These are phyloP conservation scores for Papilio xuthus DNA, from an alignment of 1,140 invertebrate genomes.

Conservation along the genomic window DNA sequence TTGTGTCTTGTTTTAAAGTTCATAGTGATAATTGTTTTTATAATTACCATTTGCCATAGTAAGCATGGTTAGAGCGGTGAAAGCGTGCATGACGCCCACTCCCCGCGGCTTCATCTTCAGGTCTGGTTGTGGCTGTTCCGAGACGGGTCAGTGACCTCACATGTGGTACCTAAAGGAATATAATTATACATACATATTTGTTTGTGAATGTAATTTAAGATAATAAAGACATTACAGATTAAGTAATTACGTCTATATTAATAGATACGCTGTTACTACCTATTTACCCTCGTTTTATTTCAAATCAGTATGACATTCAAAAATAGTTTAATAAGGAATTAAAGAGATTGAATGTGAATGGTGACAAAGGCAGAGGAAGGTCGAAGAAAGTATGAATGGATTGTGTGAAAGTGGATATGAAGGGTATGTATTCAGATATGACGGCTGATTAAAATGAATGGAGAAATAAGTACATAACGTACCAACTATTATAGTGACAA, in stretches of 20 bases:
- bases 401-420: no score
- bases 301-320: no score
- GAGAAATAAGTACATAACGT: no score
- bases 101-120: constrained; percentile 79
- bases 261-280: neutral
- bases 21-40: neutral
- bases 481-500: no score
- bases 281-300: no score
- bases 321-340: no score
- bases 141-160: constrained; percentile 64
- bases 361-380: no score
- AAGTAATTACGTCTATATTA: neutral
- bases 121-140: constrained; percentile 45
- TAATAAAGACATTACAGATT: neutral
- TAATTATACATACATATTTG: neutral
- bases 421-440: no score
- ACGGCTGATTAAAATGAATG: no score
- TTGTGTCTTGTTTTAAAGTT: neutral
- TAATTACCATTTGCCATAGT: constrained; percentile 90
- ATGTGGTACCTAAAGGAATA: constrained; percentile 53
- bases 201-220: neutral
- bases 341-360: no score
- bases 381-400: no score
- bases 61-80: constrained; percentile 91
- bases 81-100: constrained; percentile 89